Percentiles rank a stretch among this genome's conserved stretches.
phyloP scores from a whole-genome alignment of 2,113 vertebrate species.

The Steatornis caripensis region DNA sequence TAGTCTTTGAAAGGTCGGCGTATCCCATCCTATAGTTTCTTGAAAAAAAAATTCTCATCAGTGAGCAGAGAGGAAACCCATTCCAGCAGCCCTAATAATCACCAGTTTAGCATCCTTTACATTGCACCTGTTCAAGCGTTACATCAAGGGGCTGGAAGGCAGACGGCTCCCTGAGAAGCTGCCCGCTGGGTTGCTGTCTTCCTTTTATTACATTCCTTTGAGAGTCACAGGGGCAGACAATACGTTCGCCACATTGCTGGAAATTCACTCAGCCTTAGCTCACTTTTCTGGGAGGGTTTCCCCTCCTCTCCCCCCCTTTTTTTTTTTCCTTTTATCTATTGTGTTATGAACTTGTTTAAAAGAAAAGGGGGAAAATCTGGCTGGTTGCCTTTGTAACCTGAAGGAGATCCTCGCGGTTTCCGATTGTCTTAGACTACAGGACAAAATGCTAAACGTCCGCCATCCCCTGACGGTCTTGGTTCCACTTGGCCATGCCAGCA shows the following conservation, averaged over 20 bases:
- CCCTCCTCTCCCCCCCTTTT: neutral
- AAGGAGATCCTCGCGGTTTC: neutral
- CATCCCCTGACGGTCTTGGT: neutral
- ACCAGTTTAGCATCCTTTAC: conserved; percentile 40
- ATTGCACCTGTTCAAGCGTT: conserved; percentile 51
- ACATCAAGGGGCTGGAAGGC: conserved; percentile 43
- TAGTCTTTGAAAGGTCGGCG: neutral
- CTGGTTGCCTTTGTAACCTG: conserved; percentile 31
- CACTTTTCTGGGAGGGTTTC: conserved; percentile 4
- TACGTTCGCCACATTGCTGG: conserved; percentile 42
- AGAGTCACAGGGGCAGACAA: conserved; percentile 48
- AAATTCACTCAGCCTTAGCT: conserved; percentile 42
- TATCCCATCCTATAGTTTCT: neutral
- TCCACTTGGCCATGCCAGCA: neutral
- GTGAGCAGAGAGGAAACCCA: neutral
- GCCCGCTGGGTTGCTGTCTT: conserved; percentile 52
- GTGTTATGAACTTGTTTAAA: neutral
- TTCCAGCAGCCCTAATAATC: conserved; percentile 18
- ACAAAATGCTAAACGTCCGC: neutral
- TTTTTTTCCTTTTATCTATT: neutral
- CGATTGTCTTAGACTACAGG: neutral
- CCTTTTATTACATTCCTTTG: conserved; percentile 54
- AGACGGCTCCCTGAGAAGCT: conserved; percentile 27
- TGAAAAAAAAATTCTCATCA: neutral
- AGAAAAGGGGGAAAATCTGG: neutral